A percentile compares a stretch with the other conserved stretches of the same genome.
These are phyloP conservation scores for Operophtera brumata DNA, from an alignment of 2,888 invertebrate species.

Conservation along the genomic window DNA sequence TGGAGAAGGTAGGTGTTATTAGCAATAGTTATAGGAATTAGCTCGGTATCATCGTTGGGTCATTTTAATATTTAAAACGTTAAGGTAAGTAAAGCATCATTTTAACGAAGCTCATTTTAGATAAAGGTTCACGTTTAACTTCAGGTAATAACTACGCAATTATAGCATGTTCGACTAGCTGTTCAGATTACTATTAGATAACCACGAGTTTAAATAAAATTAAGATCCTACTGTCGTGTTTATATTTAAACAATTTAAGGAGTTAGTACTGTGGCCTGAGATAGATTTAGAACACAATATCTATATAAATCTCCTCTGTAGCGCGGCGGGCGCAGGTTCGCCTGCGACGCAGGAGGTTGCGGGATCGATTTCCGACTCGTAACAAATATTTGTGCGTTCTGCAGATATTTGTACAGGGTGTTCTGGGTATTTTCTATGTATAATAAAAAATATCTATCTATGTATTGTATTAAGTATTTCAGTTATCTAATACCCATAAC, in stretches of 20 bases:
- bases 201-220: slow-evolving; percentile 27
- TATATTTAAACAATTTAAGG: slow-evolving; percentile 8
- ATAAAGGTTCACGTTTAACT: slow-evolving; percentile 51
- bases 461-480: no score
- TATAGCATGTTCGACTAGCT: slow-evolving; percentile 46
- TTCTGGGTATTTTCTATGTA: no score
- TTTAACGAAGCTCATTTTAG: slow-evolving; percentile 57
- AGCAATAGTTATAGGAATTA: slow-evolving; percentile 79
- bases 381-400: no score
- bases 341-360: no score
- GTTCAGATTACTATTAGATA: slow-evolving; percentile 40
- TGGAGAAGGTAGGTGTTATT: slow-evolving; percentile 75
- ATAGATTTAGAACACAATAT: background rate
- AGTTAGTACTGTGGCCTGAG: background rate
- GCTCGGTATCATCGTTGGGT: slow-evolving; percentile 66
- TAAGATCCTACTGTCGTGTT: slow-evolving; percentile 24
- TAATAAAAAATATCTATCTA: no score
- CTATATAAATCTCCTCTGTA: no score
- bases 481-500: no score
- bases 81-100: slow-evolving; percentile 64
- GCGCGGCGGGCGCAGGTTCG: no score
- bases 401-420: no score
- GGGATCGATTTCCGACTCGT: no score
- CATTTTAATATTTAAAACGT: slow-evolving; percentile 73
- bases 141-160: slow-evolving; percentile 47